Evolutionary conservation across 2,113 vertebrate genomes (phyloP), one percentile per base, ranked within the genome.

Genomic region (Nibea albiflora): DNA sequence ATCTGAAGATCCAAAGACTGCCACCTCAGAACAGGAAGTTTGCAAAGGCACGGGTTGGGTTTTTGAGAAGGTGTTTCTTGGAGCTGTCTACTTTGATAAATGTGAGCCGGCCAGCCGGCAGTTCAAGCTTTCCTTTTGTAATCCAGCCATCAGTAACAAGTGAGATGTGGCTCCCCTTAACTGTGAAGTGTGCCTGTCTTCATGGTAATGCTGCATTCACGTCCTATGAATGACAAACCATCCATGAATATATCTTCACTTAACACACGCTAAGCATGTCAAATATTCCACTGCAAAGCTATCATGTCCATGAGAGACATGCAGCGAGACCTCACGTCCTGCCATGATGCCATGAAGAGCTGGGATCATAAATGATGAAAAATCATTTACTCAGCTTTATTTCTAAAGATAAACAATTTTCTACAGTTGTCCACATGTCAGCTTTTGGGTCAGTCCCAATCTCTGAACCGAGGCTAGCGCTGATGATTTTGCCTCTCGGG

Each of bases 141-240:
- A 12, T 46, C n/a, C 0, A 7, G 19, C 15, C 44, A 52, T 17
- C n/a, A 28, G 26, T 52, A 20, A 24, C 19, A 22, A 57, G 44
- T 20, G 42, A 65, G 26, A 57, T 8, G 52, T 50, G 61, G 73
- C 52, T 58, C 24, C 47, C 47, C 52, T 53, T 46, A n/a, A 8
- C 54, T 44, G 64, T 58, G 26, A 61, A 26, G 46, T 70, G 49
- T 83, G 26, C 58, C 9, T 26, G 64, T 52, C 20, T 4, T 35
- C 58, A 35, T 28, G 44, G 31, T 47, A 17, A 63, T 64, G 58
- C 58, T 79, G 67, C 58, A 56, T 72, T 56, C 60, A 79, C 47
- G 20, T 56, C 67, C 58, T 47, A 35, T 47, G 49, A 63, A 47
- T 44, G 31, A 52, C 28, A 39, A 49, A 22, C 22, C 28, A 19